These are phyloP conservation scores for Onychorhynchus coronatus DNA, from an alignment of 2,113 vertebrate genomes.

Conservation along the genomic window DNA sequence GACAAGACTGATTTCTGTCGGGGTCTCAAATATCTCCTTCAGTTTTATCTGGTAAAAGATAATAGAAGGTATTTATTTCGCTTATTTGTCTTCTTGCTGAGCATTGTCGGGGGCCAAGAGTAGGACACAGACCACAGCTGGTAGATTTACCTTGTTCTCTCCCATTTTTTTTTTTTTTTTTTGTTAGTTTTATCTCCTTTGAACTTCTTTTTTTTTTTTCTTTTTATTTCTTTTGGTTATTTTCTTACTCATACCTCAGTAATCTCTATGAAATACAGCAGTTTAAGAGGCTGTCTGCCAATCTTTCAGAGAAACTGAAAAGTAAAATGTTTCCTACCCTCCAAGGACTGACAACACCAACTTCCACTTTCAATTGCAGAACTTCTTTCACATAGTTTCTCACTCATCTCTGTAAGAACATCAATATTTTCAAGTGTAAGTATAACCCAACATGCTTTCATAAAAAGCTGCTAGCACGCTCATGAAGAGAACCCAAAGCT, in stretches of 20 bases:
- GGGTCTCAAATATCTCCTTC: conserved; percentile 91
- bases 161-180: neutral
- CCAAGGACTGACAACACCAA: neutral
- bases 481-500: neutral
- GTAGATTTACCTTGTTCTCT: neutral
- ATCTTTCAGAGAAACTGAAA: neutral
- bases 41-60: conserved; percentile 83
- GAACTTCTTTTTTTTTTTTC: neutral
- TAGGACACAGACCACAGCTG: neutral
- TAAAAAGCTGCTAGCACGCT: neutral
- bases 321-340: neutral
- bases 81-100: neutral
- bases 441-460: neutral
- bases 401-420: neutral
- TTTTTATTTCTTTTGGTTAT: neutral
- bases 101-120: neutral
- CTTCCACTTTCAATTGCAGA: neutral
- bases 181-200: neutral
- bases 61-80: neutral
- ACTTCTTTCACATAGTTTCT: neutral
- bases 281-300: neutral
- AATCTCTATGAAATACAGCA: neutral
- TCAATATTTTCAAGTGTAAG: neutral
- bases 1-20: conserved; percentile 86
- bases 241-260: neutral